Percentiles rank a stretch among this genome's conserved stretches.
Evolutionary conservation across 2,888 invertebrate genomes (phyloP).

Genomic region (Tetragonisca angustula): DNA sequence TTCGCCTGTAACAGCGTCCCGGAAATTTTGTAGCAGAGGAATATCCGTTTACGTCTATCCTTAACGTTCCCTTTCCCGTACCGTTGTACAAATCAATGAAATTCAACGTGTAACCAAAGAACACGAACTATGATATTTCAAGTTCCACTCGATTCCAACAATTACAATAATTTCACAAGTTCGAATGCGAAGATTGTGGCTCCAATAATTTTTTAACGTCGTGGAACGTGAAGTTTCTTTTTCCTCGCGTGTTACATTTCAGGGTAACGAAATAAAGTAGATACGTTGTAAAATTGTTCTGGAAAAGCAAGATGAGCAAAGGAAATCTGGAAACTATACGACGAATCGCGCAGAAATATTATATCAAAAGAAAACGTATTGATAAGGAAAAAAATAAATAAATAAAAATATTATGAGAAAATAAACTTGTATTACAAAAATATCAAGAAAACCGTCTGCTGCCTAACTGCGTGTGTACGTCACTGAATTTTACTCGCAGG

Average conservation of each 20-base stretch:
- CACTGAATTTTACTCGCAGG: constrained; percentile 20
- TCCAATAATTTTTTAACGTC: neutral
- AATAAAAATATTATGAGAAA: too few species aligned
- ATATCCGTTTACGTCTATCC: neutral
- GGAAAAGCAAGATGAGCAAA: neutral
- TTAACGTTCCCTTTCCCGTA: neutral
- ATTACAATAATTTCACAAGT: neutral
- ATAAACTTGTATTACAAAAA: neutral
- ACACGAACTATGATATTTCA: neutral
- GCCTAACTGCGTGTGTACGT: constrained; percentile 1
- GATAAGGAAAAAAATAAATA: too few species aligned
- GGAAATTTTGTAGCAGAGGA: neutral
- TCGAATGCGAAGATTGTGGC: neutral
- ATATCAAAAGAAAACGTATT: too few species aligned
- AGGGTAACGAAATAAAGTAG: neutral
- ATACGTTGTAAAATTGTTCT: neutral
- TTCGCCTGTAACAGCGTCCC: neutral
- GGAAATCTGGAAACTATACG: too few species aligned
- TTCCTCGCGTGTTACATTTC: neutral
- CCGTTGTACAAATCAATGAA: neutral
- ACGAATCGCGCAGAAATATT: too few species aligned
- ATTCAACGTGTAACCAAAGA: neutral
- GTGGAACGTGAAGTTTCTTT: too few species aligned
- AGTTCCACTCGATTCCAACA: neutral
- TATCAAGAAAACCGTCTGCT: neutral